Evolutionary conservation across 2,888 invertebrate species (phyloP).

Genomic region (Steinernema hermaphroditum): DNA sequence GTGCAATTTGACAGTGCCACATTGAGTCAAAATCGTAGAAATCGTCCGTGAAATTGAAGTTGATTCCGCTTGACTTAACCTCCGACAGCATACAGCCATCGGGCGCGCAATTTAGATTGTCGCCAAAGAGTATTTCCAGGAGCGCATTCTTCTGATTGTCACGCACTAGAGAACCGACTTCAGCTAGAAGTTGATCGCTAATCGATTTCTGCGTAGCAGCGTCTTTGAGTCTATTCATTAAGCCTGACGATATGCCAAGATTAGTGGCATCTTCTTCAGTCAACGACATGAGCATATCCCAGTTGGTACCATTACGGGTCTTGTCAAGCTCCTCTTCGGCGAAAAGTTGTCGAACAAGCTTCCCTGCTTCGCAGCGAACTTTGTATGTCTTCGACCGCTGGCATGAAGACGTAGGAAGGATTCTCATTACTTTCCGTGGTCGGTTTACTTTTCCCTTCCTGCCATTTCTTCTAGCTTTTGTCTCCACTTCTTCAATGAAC

Average conservation of each 20-base stretch:
- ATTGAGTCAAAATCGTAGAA: slow-evolving; percentile 2
- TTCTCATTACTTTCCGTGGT: background rate
- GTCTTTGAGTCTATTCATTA: background rate
- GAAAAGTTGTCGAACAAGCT: background rate
- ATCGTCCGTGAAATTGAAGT: background rate
- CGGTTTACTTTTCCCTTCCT: background rate
- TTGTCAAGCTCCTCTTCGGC: background rate
- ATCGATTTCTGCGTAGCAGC: background rate
- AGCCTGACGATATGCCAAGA: background rate
- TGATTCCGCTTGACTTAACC: no score
- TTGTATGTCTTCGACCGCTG: background rate
- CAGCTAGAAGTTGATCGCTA: background rate
- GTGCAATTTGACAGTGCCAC: slow-evolving; percentile 1
- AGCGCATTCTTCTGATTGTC: background rate
- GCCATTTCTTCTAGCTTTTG: background rate
- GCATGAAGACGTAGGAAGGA: background rate
- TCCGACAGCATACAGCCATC: background rate
- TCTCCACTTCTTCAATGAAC: background rate
- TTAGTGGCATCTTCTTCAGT: background rate
- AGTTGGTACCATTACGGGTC: background rate
- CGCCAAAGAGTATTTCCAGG: background rate
- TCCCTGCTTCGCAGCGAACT: background rate
- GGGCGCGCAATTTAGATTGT: background rate
- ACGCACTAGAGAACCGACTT: background rate
- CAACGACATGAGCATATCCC: background rate